Conservation (phyloP, 1,140 invertebrate genomes). For the Battus philenor region DNA sequence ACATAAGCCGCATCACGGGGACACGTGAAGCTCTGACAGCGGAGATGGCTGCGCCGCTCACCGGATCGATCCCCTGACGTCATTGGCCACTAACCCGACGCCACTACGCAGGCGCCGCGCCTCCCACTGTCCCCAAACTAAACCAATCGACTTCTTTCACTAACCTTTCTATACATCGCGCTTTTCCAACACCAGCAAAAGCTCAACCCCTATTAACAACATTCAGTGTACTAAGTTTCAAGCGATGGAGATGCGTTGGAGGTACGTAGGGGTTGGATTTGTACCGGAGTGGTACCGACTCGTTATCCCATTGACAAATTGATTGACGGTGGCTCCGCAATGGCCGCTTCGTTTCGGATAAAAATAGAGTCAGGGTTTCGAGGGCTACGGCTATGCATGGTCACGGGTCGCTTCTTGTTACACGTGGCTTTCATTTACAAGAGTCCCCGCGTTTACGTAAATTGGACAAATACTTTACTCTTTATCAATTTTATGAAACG, state of each 20-base stretch:
- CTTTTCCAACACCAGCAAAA: background rate
- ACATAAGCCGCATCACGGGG: slow-evolving; percentile 34
- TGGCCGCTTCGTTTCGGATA: slow-evolving; percentile 12
- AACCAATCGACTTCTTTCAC: background rate
- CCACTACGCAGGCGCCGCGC: slow-evolving; percentile 40
- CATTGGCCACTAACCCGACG: slow-evolving; percentile 35
- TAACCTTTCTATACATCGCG: slow-evolving; percentile 20
- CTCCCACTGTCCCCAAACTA: slow-evolving; percentile 28
- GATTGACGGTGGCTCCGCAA: slow-evolving; percentile 40
- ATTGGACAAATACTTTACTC: no score
- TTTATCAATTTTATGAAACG: no score
- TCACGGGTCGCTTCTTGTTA: no score
- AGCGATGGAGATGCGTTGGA: background rate
- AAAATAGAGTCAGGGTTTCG: slow-evolving; percentile 25
- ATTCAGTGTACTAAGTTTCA: no score
- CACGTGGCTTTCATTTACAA: no score
- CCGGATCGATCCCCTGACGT: slow-evolving; percentile 60
- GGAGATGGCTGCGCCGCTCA: slow-evolving; percentile 30
- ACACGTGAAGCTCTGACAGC: slow-evolving; percentile 53
- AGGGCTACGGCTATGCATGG: background rate
- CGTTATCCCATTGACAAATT: slow-evolving; percentile 57
- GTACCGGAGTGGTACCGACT: slow-evolving; percentile 29
- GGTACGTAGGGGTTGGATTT: slow-evolving; percentile 12
- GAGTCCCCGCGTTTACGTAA: no score
- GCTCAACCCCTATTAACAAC: no score